A percentile compares a stretch with the other conserved stretches of the same genome.
Evolutionary conservation across 2,797 vertebrate species (phyloP).

Genomic region (Pipistrellus nathusii): DNA sequence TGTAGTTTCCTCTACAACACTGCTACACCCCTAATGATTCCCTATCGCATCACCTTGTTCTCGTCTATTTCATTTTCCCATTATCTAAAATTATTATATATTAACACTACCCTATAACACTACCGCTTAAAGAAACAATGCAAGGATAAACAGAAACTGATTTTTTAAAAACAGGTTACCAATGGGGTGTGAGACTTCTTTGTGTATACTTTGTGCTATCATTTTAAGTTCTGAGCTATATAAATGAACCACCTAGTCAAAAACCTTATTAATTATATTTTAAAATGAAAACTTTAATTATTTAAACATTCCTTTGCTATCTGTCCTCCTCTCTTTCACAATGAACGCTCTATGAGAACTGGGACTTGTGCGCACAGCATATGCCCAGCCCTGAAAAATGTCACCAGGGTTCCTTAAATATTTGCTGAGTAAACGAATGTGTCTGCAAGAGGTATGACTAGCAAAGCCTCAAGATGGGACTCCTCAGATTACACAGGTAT

Average conservation of each 20-base stretch:
- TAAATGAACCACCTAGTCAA: too few species aligned
- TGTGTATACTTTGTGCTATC: too few species aligned
- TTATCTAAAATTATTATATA: background rate
- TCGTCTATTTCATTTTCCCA: background rate
- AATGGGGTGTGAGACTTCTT: background rate
- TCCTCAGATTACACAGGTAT: background rate
- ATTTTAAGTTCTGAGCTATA: too few species aligned
- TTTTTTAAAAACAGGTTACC: slow-evolving; percentile 3
- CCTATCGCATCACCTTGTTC: background rate
- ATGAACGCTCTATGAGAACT: slow-evolving; percentile 5
- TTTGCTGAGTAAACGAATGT: background rate
- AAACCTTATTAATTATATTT: background rate
- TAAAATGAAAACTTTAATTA: background rate
- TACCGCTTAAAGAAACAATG: background rate
- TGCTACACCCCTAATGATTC: background rate
- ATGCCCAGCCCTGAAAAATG: background rate
- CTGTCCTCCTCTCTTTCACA: slow-evolving; percentile 8
- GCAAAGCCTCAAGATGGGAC: background rate
- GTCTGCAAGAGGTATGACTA: background rate
- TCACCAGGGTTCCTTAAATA: background rate
- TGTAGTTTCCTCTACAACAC: background rate
- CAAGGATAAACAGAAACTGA: background rate
- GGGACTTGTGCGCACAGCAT: background rate
- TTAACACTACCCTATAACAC: background rate
- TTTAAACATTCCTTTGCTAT: slow-evolving; percentile 23